These are phyloP conservation scores for Leucophenga montana DNA, from an alignment of 2,888 invertebrate genomes.

Conservation along the genomic window DNA sequence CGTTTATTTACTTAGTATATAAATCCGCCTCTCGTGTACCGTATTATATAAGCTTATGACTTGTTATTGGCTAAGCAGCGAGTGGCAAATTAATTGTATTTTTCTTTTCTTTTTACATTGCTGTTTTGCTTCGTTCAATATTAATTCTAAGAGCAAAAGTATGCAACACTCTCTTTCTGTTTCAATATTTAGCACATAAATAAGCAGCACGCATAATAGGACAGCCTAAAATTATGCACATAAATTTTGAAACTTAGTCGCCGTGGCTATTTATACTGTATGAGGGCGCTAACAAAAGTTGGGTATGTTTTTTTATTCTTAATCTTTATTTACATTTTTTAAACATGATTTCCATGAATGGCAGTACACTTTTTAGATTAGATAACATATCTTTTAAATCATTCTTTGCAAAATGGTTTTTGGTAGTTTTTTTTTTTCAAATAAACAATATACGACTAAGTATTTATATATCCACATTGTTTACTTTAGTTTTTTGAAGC, in stretches of 20 bases:
- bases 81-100: neutral
- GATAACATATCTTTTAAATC: too few relatives aligned
- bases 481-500: too few relatives aligned
- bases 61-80: conserved; percentile 21
- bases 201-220: conserved; percentile 51
- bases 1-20: conserved; percentile 2
- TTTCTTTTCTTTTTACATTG: neutral
- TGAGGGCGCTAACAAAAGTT: conserved; percentile 28
- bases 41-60: conserved; percentile 20
- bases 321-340: too few relatives aligned
- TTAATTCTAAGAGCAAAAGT: neutral
- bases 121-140: neutral
- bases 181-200: conserved; percentile 52
- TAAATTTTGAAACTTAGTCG: conserved; percentile 45
- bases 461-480: too few relatives aligned
- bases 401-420: too few relatives aligned
- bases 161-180: conserved; percentile 13
- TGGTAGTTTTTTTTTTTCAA: too few relatives aligned
- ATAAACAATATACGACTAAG: too few relatives aligned
- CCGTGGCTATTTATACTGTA: neutral
- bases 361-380: too few relatives aligned
- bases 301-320: neutral
- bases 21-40: conserved; percentile 20
- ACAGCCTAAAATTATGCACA: conserved; percentile 52
- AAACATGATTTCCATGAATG: too few relatives aligned